Evolutionary conservation across 2,888 invertebrate species (phyloP).

Genomic region (Lampropteryx suffumata): DNA sequence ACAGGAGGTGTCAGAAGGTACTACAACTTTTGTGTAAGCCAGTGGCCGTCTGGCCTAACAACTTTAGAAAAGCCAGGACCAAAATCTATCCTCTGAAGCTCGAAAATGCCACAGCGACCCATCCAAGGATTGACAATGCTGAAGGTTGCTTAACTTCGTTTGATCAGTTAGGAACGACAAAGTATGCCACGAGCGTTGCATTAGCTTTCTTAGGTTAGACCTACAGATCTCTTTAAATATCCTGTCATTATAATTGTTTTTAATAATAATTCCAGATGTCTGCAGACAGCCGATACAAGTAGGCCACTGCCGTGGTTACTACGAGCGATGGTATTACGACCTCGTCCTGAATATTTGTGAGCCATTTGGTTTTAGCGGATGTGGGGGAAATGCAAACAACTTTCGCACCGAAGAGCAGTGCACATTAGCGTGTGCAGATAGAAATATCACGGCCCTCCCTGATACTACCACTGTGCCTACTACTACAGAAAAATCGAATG

Average conservation of each 20-base stretch:
- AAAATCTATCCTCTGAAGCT: too few species aligned
- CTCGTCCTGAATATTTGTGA: conserved; percentile 86
- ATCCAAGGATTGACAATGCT: too few species aligned
- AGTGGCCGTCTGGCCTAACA: too few species aligned
- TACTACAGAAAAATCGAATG: conserved; percentile 5
- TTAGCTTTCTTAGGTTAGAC: too few species aligned
- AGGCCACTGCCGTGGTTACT: conserved; percentile 90
- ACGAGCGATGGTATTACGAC: conserved; percentile 94
- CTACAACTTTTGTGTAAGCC: neutral
- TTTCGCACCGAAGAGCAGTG: conserved; percentile 90
- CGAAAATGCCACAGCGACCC: too few species aligned
- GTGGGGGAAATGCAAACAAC: conserved; percentile 94
- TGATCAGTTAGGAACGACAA: too few species aligned
- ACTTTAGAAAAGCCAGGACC: too few species aligned
- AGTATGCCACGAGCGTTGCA: too few species aligned
- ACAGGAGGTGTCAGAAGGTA: conserved; percentile 48
- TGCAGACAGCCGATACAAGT: conserved; percentile 85
- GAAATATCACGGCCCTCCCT: conserved; percentile 29
- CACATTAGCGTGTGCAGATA: conserved; percentile 80
- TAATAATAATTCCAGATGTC: conserved; percentile 63
- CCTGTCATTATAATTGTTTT: too few species aligned
- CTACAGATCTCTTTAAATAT: too few species aligned
- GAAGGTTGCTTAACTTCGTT: too few species aligned
- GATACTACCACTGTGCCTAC: conserved; percentile 28
- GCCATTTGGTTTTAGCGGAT: conserved; percentile 94